Percentiles rank a stretch among this genome's conserved stretches.
These are phyloP conservation scores for Delichon dasypus DNA, from an alignment of 2,797 vertebrate genomes.

Conservation along the genomic window DNA sequence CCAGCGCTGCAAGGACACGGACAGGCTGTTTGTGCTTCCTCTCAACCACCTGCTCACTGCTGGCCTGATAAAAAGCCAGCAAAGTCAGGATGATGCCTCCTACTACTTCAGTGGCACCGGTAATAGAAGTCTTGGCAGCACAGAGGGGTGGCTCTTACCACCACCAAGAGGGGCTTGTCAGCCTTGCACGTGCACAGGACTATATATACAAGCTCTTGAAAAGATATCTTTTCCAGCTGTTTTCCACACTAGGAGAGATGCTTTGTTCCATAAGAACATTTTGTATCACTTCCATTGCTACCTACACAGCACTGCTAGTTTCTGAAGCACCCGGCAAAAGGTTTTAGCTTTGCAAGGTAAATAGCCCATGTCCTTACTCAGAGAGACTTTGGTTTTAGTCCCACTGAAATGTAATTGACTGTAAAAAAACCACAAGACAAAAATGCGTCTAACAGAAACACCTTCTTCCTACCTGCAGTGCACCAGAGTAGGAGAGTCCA, in stretches of 20 bases:
- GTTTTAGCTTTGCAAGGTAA: neutral
- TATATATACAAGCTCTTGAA: neutral
- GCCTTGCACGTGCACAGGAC: neutral
- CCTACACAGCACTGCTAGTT: neutral
- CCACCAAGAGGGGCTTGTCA: neutral
- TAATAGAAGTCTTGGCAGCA: neutral
- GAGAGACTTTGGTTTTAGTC: neutral
- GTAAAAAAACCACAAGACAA: neutral
- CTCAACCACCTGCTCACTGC: neutral
- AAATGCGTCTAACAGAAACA: neutral
- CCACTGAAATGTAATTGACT: neutral
- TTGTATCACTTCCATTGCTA: neutral
- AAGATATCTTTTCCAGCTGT: neutral
- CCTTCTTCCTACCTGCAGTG: conserved; percentile 88
- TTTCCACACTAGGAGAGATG: neutral
- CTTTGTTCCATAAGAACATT: neutral
- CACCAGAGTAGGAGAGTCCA: conserved; percentile 86
- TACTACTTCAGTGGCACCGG: neutral
- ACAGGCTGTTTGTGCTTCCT: neutral
- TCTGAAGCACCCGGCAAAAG: neutral
- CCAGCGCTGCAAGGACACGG: conserved; percentile 82
- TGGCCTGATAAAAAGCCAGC: neutral
- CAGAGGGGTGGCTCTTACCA: neutral
- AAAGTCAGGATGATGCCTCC: neutral
- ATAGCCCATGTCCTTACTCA: neutral